A percentile compares a stretch with the other conserved stretches of the same genome.
Conservation (phyloP, 2,888 invertebrate species). For the Drosophila bunnanda region DNA sequence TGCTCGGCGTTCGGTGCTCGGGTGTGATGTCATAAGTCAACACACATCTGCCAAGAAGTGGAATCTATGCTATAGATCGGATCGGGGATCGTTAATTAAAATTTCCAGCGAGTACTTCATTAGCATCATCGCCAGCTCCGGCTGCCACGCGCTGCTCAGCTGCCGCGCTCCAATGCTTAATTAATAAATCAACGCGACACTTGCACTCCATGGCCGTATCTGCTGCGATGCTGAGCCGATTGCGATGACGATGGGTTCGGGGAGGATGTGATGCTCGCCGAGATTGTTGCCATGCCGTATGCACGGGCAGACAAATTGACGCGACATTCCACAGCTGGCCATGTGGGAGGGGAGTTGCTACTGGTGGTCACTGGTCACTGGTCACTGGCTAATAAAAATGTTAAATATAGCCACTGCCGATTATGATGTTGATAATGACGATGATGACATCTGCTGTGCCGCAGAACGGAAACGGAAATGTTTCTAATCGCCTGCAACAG, state of each 20-base stretch:
- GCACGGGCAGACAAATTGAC: conserved; percentile 81
- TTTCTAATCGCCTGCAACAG: conserved; percentile 66
- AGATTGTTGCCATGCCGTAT: conserved; percentile 67
- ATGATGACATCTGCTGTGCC: conserved; percentile 28
- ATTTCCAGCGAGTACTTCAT: conserved; percentile 71
- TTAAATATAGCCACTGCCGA: conserved; percentile 45
- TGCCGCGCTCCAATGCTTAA: conserved; percentile 75
- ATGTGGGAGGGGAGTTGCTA: conserved; percentile 24
- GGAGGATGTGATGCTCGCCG: conserved; percentile 36
- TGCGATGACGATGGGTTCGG: conserved; percentile 27
- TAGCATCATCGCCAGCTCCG: conserved; percentile 63
- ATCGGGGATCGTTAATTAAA: conserved; percentile 78
- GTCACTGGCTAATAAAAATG: conserved; percentile 35
- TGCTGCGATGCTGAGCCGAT: conserved; percentile 51
- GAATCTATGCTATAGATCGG: conserved; percentile 44
- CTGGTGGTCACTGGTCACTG: conserved; percentile 16
- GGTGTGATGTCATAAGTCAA: conserved; percentile 82
- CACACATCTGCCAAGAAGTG: conserved; percentile 44
- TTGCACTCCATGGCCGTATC: conserved; percentile 75
- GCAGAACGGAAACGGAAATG: conserved; percentile 75
- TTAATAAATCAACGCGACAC: conserved; percentile 84
- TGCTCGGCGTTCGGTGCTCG: conserved; percentile 20
- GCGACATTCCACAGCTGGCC: conserved; percentile 71
- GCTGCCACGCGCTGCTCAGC: conserved; percentile 70
- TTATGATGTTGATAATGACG: conserved; percentile 1